A percentile compares a stretch with the other conserved stretches of the same genome.
Evolutionary conservation across 2,888 invertebrate genomes (phyloP).

Genomic region (Plagodis pulveraria): DNA sequence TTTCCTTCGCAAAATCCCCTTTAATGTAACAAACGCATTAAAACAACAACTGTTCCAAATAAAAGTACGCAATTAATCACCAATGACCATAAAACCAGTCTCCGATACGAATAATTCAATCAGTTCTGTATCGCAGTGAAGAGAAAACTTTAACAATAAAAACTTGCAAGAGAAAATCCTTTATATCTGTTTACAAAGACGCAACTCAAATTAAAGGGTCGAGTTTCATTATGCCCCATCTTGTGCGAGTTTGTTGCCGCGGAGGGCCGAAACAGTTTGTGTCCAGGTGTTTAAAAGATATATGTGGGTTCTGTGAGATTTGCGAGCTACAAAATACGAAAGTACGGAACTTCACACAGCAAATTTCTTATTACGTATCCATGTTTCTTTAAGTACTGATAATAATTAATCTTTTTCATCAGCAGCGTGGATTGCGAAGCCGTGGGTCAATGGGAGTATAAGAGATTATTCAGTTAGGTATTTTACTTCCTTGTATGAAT

Average conservation of each 20-base stretch:
- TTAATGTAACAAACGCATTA: neutral
- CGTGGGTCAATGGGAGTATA: no score
- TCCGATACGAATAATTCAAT: constrained; percentile 31
- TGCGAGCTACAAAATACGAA: no score
- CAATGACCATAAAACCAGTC: constrained; percentile 14
- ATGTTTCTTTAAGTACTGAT: no score
- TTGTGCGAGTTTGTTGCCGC: constrained; percentile 41
- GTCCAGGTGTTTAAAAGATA: constrained; percentile 8
- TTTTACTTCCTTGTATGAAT: no score
- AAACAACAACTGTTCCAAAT: constrained; percentile 5
- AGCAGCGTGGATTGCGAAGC: no score
- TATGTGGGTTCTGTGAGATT: constrained; percentile 20
- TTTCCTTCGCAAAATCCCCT: no score
- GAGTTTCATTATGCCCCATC: constrained; percentile 45
- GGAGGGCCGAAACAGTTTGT: constrained; percentile 22
- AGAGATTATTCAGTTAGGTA: no score
- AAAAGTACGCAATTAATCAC: constrained; percentile 6
- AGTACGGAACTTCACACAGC: no score
- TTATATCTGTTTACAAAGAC: constrained; percentile 50
- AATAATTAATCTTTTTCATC: no score
- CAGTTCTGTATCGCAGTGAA: constrained; percentile 30
- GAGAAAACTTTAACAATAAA: constrained; percentile 42
- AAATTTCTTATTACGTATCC: no score
- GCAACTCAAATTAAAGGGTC: constrained; percentile 51
- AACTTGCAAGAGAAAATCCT: constrained; percentile 37